phyloP scores from a whole-genome alignment of 1,140 invertebrate genomes.

The Zeugodacus cucurbitae region DNA sequence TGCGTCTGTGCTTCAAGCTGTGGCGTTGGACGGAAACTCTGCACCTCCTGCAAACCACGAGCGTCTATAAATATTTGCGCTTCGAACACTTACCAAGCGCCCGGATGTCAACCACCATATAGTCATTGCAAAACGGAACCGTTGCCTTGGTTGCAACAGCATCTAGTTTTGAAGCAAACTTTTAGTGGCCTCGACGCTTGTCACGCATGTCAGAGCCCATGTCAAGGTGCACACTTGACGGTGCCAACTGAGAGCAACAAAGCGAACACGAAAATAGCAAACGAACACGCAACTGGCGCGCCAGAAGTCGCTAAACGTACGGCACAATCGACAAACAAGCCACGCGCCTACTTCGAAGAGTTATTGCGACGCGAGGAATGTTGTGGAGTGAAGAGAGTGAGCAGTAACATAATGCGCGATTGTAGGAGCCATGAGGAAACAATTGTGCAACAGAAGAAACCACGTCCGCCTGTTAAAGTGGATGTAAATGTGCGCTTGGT shows the following conservation, averaged over 20 bases:
- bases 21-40: background rate
- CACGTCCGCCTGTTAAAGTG: conserved; percentile 72
- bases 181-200: conserved; percentile 45
- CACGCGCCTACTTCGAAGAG: conserved; percentile 35
- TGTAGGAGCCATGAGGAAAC: background rate
- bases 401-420: background rate
- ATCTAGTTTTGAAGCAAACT: conserved; percentile 63
- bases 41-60: background rate
- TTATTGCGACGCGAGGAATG: conserved; percentile 10
- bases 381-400: background rate
- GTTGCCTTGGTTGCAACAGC: conserved; percentile 65
- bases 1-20: background rate
- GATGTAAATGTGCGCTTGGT: conserved; percentile 83
- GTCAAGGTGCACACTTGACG: conserved; percentile 57
- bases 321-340: background rate
- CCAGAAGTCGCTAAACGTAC: background rate
- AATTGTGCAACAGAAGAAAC: background rate
- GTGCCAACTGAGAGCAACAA: conserved; percentile 51
- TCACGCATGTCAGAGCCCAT: conserved; percentile 47
- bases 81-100: background rate
- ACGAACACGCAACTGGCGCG: background rate
- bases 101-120: background rate
- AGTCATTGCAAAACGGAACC: conserved; percentile 54
- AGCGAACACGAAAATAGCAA: background rate
- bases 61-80: background rate